These are phyloP conservation scores for Hylia prasina DNA, from an alignment of 2,113 vertebrate species.

Conservation along the genomic window DNA sequence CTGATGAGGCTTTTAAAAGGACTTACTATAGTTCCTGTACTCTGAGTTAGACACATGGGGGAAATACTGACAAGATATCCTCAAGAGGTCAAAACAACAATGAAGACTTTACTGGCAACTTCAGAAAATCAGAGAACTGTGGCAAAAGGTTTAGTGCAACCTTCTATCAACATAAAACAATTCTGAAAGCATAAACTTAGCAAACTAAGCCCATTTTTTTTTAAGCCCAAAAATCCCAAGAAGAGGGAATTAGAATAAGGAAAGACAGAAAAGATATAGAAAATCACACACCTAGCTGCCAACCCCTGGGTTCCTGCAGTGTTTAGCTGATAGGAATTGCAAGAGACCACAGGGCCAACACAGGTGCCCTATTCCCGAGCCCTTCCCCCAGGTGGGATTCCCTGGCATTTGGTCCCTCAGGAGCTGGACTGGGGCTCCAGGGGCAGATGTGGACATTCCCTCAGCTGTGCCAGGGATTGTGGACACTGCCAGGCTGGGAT, in stretches of 20 bases:
- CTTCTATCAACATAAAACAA: neutral
- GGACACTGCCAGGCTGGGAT: neutral
- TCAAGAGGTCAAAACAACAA: neutral
- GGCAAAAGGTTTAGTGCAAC: neutral
- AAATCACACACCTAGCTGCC: neutral
- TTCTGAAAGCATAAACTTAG: neutral
- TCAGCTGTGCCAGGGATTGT: neutral
- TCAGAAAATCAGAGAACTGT: neutral
- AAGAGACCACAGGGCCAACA: neutral
- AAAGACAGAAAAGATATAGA: neutral
- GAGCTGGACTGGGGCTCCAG: neutral
- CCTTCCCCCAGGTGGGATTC: neutral
- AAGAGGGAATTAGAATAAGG: neutral
- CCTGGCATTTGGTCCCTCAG: no score
- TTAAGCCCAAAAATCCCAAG: neutral
- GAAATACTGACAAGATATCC: neutral
- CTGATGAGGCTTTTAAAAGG: neutral
- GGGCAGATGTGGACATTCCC: neutral
- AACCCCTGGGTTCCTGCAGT: neutral
- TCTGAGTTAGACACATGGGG: neutral
- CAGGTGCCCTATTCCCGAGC: neutral
- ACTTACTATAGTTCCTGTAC: neutral
- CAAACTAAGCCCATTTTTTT: neutral
- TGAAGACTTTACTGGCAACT: neutral
- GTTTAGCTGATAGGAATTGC: neutral